Evolutionary conservation across 2,797 vertebrate species (phyloP).

Genomic region (Enteromius mattozi): DNA sequence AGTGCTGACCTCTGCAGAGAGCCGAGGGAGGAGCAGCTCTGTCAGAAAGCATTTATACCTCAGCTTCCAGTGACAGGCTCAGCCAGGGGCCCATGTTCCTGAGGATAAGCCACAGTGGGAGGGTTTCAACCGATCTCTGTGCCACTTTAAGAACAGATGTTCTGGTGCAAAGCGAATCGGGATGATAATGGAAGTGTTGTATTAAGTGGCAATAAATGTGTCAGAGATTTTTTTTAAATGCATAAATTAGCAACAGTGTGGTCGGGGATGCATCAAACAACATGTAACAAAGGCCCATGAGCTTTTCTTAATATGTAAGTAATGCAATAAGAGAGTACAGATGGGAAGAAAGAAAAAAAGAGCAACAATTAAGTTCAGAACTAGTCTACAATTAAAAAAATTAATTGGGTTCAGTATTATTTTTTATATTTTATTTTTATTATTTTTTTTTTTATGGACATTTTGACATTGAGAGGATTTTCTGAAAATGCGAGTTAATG

Average conservation of each 20-base stretch:
- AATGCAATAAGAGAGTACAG: neutral
- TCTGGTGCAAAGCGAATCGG: neutral
- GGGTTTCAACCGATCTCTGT: neutral
- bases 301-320: neutral
- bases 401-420: neutral
- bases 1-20: slow-evolving; percentile 74
- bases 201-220: neutral
- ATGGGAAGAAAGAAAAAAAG: neutral
- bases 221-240: slow-evolving; percentile 8
- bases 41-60: slow-evolving; percentile 66
- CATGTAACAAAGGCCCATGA: neutral
- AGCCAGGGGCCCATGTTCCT: neutral
- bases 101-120: slow-evolving; percentile 21
- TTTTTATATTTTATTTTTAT: no score
- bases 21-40: slow-evolving; percentile 60
- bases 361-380: neutral
- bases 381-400: no score
- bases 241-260: slow-evolving; percentile 12
- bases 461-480: neutral
- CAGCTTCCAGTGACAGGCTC: neutral
- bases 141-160: slow-evolving; percentile 9
- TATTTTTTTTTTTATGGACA: no score
- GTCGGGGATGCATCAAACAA: neutral
- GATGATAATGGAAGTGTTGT: neutral
- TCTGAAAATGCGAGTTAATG: neutral